These are phyloP conservation scores for Tholera decimalis DNA, from an alignment of 2,888 invertebrate genomes.

Conservation along the genomic window DNA sequence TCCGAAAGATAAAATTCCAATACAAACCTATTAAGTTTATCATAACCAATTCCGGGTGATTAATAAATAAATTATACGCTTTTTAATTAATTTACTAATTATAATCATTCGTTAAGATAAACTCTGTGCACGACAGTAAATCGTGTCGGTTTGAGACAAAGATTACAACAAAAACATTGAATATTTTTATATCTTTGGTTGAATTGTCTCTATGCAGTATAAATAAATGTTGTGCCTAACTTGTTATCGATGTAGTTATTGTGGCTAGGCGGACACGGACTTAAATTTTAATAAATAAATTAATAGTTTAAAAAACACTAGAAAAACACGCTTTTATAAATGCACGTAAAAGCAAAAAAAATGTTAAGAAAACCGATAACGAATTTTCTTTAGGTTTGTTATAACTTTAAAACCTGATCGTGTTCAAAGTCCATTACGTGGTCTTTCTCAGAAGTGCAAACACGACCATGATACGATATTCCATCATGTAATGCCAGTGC, in stretches of 20 bases:
- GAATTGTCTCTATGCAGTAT: conserved; percentile 11
- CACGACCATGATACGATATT: too few relatives aligned
- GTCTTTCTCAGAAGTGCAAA: too few relatives aligned
- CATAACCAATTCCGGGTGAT: conserved; percentile 25
- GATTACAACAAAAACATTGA: conserved; percentile 22
- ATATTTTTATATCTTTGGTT: conserved; percentile 18
- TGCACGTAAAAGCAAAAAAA: too few relatives aligned
- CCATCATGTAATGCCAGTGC: too few relatives aligned
- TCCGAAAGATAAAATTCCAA: conserved; percentile 1
- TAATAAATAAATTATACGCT: conserved; percentile 19
- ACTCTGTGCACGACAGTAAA: conserved; percentile 21
- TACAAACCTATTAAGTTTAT: conserved; percentile 6
- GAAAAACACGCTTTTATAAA: too few relatives aligned
- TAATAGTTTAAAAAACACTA: too few relatives aligned
- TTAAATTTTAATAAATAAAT: too few relatives aligned
- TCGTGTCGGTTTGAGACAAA: conserved; percentile 16
- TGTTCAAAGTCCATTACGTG: too few relatives aligned
- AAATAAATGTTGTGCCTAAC: conserved; percentile 10
- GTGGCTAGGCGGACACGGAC: background rate
- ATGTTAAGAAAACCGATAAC: too few relatives aligned
- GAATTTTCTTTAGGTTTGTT: too few relatives aligned
- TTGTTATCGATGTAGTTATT: conserved; percentile 1
- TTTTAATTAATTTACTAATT: conserved; percentile 44
- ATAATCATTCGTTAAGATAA: conserved; percentile 23
- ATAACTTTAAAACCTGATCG: too few relatives aligned